Evolutionary conservation across 2,888 invertebrate species (phyloP), one percentile per base, ranked within the genome.

Genomic region (Latheticus oryzae): DNA sequence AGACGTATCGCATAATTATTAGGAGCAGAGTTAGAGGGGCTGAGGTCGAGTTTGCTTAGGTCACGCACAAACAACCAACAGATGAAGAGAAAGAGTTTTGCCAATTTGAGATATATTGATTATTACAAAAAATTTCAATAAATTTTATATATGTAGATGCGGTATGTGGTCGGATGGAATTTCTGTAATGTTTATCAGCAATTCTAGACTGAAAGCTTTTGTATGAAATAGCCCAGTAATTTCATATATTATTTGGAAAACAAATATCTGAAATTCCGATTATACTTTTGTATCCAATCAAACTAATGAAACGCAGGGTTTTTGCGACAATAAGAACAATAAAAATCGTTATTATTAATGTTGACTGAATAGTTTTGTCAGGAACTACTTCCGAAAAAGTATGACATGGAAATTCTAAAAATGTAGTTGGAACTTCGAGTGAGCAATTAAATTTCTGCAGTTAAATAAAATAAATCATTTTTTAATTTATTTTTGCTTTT

Each of bases 1-100:
- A 64, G 65, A 66, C 66, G 63, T 65, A 67, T 67, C 67, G 67
- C 65, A 62, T 65, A 66, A 66, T 67, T 67, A 67, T 67, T 67
- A 63, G 57, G 59, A 37, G 37, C 45, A 59, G 59, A 58, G 58
- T 43, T 45, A 52, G 53, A 45, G 57, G 60, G 57, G 61, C 55
- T 54, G 53, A 53, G 54, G 55, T 26, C 56, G 58, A 60, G 57
- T 50, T 51, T 57, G 60, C 47, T 50, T 57, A 56, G 67, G 66
- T 67, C 67, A 67, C 67, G 63, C 61, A 66, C 66, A 61, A 66
- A 64, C 60, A 62, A 56, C 48, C 26, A 5, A 32, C 17, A 35
- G 43, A 37, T 54, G 19, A 24, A 17, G 35, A 43, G 53, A 32
- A 52, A 33, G 52, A 19, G 52, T 16, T n/a, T 40, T 28, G 52